Conservation (phyloP, 2,888 invertebrate species). For the Trichopria drosophilae region DNA sequence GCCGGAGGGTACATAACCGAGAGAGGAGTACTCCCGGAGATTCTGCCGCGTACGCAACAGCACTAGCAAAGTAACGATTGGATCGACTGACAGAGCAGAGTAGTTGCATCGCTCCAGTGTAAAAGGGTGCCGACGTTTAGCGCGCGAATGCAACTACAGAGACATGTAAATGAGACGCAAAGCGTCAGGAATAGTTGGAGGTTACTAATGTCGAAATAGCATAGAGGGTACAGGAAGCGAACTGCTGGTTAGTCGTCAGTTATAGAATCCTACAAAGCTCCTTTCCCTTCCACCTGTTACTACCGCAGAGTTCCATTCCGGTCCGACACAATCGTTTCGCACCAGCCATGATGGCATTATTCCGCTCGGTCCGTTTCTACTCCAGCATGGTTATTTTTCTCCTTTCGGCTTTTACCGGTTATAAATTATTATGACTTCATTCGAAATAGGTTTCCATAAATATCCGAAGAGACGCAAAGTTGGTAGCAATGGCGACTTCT, state of each 20-base stretch:
- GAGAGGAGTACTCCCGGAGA: too few species aligned
- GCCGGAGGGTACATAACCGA: too few species aligned
- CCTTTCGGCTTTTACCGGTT: slow-evolving; percentile 8
- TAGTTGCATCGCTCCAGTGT: too few species aligned
- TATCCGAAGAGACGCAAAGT: slow-evolving; percentile 6
- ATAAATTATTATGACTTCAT: slow-evolving; percentile 30
- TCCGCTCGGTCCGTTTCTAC: too few species aligned
- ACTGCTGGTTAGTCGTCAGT: slow-evolving; percentile 21
- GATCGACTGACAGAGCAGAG: too few species aligned
- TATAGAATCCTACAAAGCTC: slow-evolving; percentile 2
- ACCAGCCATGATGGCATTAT: background rate
- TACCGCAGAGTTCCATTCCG: slow-evolving; percentile 13
- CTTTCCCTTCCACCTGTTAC: slow-evolving; percentile 1
- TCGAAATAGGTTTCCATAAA: slow-evolving; percentile 20
- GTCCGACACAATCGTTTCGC: slow-evolving; percentile 3
- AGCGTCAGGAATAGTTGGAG: slow-evolving; percentile 37
- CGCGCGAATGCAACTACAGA: slow-evolving; percentile 18
- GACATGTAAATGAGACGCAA: slow-evolving; percentile 42
- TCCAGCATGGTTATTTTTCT: too few species aligned
- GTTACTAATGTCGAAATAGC: slow-evolving; percentile 38
- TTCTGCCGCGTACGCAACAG: too few species aligned
- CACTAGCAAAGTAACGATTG: too few species aligned
- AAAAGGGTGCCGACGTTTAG: slow-evolving; percentile 19
- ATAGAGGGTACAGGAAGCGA: slow-evolving; percentile 17
- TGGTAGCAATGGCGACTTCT: background rate